phyloP scores from a whole-genome alignment of 2,888 invertebrate genomes.

The Microplitis manilae region DNA sequence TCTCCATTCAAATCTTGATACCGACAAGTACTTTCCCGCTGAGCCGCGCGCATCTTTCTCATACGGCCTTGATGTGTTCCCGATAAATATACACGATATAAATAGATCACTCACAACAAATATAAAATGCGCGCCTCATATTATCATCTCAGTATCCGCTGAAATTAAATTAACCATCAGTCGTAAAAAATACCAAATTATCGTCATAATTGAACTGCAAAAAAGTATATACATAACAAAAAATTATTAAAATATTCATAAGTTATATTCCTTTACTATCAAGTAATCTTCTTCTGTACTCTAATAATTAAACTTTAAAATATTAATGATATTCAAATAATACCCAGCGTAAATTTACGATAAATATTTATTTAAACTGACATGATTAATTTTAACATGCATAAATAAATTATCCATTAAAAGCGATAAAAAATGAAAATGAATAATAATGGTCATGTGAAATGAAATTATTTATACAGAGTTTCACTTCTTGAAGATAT shows the following conservation, averaged over 20 bases:
- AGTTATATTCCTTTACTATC: no score
- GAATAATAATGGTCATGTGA: not conserved
- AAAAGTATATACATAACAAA: no score
- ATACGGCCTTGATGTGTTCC: conserved; percentile 32
- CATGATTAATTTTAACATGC: no score
- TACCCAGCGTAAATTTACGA: no score
- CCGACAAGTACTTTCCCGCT: conserved; percentile 34
- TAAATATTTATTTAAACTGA: not conserved
- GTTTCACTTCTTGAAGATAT: conserved; percentile 6
- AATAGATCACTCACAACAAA: not conserved
- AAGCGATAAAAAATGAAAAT: not conserved
- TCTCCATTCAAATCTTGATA: not conserved
- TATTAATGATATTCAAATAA: no score
- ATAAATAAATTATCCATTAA: not conserved
- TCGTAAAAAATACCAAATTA: not conserved
- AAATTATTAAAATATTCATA: no score
- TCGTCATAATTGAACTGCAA: no score
- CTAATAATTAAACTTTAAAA: no score
- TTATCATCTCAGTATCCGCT: not conserved
- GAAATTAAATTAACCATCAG: not conserved
- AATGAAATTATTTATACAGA: conserved; percentile 20
- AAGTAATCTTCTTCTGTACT: no score
- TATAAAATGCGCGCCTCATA: not conserved
- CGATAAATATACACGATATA: not conserved
- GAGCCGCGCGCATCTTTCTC: conserved; percentile 37